Evolutionary conservation across 2,797 vertebrate species (phyloP), one percentile per base, ranked within the genome.

Genomic region (Arrhamphus sclerolepis): DNA sequence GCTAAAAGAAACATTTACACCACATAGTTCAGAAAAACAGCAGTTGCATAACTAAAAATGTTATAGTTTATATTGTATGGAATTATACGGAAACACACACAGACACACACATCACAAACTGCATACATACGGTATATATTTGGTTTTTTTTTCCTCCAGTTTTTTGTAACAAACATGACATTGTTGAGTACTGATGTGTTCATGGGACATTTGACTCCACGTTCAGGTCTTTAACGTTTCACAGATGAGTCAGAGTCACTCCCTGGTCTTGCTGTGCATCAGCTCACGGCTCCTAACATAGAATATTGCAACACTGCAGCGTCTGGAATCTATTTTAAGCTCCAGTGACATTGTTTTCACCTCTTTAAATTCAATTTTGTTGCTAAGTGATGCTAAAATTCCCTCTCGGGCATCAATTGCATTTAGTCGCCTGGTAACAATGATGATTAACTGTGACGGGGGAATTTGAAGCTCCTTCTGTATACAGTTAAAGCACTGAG

Each of bases 401-500:
- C 14, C 11, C 55, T 44, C 31, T 46, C 7, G 52, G 39, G 20
- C 14, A 34, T 11, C 34, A 18, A 26, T 51, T 52, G 28, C 10
- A 56, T 51, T 60, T 40, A 10, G 69, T 78, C 68, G 73, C 68
- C 42, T 64, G 66, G 68, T 24, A 42, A 67, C 28, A 4, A 9
- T 51, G 57, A 34, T 2, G 11, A 54, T 78, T 31, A 56, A 54
- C 18, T 4, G 6, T 0, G 5, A 47, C 17, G 18, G 28, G n/a
- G 28, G 6, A 52, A 40, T n/a, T 2, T 11, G 5, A 19, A 53
- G 13, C 31, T 47, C 5, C 43, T 61, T 46, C 19, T 29, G 70
- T 7, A 28, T 46, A 44, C 2, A 39, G 22, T 56, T 18, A 7
- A 2, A 43, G 17, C 8, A 14, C 17, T 77, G 40, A 56, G 58